Evolutionary conservation across 2,113 vertebrate species (phyloP).

Genomic region (Bufo bufo): DNA sequence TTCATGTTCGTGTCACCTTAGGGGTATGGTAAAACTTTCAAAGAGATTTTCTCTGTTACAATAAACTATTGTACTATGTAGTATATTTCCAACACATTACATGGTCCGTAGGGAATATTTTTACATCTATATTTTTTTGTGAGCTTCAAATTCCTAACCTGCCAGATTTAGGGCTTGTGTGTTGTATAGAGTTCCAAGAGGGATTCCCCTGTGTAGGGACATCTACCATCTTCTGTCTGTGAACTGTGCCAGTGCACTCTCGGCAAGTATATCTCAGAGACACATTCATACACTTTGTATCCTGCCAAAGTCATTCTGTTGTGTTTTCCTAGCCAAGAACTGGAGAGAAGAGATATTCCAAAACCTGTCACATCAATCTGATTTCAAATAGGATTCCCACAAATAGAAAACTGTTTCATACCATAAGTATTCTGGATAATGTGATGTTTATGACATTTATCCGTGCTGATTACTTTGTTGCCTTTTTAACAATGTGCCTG

Average conservation of each 20-base stretch:
- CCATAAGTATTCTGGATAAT: slow-evolving; percentile 13
- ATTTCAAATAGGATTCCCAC: slow-evolving; percentile 54
- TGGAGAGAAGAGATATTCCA: slow-evolving; percentile 34
- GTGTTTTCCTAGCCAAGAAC: slow-evolving; percentile 39
- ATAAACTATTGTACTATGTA: slow-evolving; percentile 42
- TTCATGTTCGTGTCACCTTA: slow-evolving; percentile 52
- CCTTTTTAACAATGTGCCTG: not conserved
- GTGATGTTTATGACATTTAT: slow-evolving; percentile 28
- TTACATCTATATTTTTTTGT: slow-evolving; percentile 47
- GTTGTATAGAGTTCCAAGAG: slow-evolving; percentile 34
- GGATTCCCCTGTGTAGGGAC: slow-evolving; percentile 32
- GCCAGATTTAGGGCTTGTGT: slow-evolving; percentile 30
- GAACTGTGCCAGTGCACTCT: slow-evolving; percentile 36
- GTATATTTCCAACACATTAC: slow-evolving; percentile 39
- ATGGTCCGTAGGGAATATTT: slow-evolving; percentile 33
- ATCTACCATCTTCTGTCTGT: slow-evolving; percentile 33
- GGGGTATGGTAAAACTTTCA: slow-evolving; percentile 52
- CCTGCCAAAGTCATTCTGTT: slow-evolving; percentile 46
- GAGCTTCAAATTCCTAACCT: slow-evolving; percentile 45
- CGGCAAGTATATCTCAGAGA: slow-evolving; percentile 21
- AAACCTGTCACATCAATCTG: slow-evolving; percentile 50
- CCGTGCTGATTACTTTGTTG: not conserved
- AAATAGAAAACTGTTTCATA: slow-evolving; percentile 33
- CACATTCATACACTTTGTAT: slow-evolving; percentile 31
- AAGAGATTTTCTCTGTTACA: slow-evolving; percentile 29